phyloP scores from a whole-genome alignment of 2,113 vertebrate species.

The Proteles cristata region DNA sequence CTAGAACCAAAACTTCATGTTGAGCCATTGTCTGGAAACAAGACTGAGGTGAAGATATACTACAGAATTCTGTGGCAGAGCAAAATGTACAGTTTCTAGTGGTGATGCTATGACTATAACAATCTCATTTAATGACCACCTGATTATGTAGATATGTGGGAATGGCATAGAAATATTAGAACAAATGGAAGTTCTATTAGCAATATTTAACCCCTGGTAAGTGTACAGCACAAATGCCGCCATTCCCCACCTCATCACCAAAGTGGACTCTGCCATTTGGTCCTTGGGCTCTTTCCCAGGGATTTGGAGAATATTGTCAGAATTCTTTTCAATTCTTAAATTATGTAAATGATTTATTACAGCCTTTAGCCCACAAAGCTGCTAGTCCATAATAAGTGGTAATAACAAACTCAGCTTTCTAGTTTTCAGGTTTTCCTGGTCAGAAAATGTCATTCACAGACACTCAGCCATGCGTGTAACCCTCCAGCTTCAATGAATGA shows the following conservation, averaged over 20 bases:
- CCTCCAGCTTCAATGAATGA: background rate
- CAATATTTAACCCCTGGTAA: background rate
- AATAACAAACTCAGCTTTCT: background rate
- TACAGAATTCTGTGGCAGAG: background rate
- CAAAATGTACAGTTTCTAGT: background rate
- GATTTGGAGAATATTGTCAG: background rate
- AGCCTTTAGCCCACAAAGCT: background rate
- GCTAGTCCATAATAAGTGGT: background rate
- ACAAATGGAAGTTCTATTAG: background rate
- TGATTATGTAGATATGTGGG: background rate
- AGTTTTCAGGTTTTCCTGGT: background rate
- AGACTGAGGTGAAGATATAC: background rate
- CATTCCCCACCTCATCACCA: background rate
- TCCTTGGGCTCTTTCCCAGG: background rate
- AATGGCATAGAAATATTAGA: background rate
- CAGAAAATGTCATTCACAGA: background rate
- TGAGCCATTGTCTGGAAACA: background rate
- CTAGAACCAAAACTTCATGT: background rate
- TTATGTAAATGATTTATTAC: background rate
- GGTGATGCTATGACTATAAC: background rate
- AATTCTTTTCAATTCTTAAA: background rate
- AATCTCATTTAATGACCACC: background rate
- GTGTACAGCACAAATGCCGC: background rate
- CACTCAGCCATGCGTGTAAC: accelerated
- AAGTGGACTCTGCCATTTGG: background rate